Evolutionary conservation across 2,888 invertebrate species (phyloP).

Genomic region (Pharmacophagus antenor): DNA sequence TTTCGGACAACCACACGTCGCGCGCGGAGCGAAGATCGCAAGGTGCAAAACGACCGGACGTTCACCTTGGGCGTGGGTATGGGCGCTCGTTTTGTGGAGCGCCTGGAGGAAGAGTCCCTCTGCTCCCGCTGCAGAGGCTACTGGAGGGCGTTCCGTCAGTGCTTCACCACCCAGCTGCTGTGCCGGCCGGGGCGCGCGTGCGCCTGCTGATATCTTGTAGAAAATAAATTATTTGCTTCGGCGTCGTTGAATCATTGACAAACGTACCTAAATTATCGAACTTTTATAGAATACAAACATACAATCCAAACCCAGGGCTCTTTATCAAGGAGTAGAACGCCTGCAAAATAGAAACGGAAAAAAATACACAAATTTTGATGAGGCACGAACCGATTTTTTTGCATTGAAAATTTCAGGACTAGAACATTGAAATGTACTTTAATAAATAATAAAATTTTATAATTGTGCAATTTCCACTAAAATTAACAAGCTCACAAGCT

Average conservation of each 20-base stretch:
- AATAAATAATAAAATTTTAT: too few species aligned
- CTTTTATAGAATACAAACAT: too few species aligned
- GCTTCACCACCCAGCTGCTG: conserved; percentile 40
- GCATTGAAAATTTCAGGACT: too few species aligned
- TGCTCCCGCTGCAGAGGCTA: conserved; percentile 59
- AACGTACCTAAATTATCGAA: too few species aligned
- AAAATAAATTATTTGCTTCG: conserved; percentile 26
- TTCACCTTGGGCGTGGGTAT: conserved; percentile 18
- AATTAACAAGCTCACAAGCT: too few species aligned
- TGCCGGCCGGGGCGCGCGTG: conserved; percentile 38
- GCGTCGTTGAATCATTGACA: conserved; percentile 13
- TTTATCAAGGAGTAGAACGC: too few species aligned
- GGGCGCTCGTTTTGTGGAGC: conserved; percentile 30
- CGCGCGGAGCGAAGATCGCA: conserved; percentile 30
- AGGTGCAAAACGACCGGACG: conserved; percentile 14
- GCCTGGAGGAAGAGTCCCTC: conserved; percentile 36
- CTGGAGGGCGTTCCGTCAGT: conserved; percentile 54
- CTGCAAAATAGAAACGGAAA: too few species aligned
- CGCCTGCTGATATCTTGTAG: conserved; percentile 29
- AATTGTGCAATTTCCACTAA: too few species aligned
- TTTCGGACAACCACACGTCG: conserved; percentile 40
- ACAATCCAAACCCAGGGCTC: too few species aligned
- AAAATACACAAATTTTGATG: too few species aligned
- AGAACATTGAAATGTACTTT: too few species aligned
- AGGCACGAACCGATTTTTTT: too few species aligned